Percentiles rank a stretch among this genome's conserved stretches.
phyloP scores from a whole-genome alignment of 2,888 invertebrate genomes.

The Ormia ochracea region DNA sequence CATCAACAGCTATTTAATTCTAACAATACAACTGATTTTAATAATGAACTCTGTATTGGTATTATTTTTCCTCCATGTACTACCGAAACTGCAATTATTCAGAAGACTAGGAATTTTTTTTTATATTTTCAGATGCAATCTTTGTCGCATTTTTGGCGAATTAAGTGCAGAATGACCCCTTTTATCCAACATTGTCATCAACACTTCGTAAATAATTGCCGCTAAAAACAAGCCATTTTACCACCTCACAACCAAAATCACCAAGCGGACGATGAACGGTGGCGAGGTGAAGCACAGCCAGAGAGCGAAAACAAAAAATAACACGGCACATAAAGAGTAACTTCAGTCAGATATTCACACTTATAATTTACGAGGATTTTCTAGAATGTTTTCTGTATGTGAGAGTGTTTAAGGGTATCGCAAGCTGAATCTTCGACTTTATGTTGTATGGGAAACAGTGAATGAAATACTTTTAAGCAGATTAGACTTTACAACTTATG shows the following conservation, averaged over 20 bases:
- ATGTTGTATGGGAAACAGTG: conserved; percentile 60
- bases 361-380: conserved; percentile 61
- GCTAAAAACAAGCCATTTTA: conserved; percentile 62
- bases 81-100: conserved; percentile 31
- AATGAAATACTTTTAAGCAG: conserved; percentile 63
- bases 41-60: background rate
- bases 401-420: conserved; percentile 61
- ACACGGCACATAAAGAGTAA: background rate
- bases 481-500: conserved; percentile 56
- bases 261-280: conserved; percentile 26
- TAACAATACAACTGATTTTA: background rate
- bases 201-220: conserved; percentile 63
- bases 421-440: conserved; percentile 54
- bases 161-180: conserved; percentile 63
- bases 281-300: conserved; percentile 22
- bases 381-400: conserved; percentile 56
- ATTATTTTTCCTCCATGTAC: conserved; percentile 18
- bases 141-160: conserved; percentile 63
- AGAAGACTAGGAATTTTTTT: conserved; percentile 40
- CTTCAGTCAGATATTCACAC: conserved; percentile 50
- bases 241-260: conserved; percentile 55
- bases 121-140: conserved; percentile 55
- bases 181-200: conserved; percentile 63
- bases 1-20: too few relatives aligned
- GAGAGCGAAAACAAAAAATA: background rate